Conservation (phyloP, 2,113 vertebrate species). For the Chlamydotis undulata region DNA sequence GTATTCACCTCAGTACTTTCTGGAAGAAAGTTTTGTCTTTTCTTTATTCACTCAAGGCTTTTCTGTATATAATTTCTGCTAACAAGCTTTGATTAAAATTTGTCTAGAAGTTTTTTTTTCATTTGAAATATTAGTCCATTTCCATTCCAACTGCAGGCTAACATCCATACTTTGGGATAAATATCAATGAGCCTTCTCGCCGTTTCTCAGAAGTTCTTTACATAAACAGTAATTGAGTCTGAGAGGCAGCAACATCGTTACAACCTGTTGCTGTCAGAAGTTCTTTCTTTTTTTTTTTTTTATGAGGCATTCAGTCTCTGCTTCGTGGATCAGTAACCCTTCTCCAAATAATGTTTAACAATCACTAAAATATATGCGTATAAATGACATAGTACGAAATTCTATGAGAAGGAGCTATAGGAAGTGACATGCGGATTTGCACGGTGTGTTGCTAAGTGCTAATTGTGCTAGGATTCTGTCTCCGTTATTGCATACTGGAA, state of each 20-base stretch:
- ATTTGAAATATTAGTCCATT: neutral
- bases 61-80: neutral
- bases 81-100: constrained; percentile 19
- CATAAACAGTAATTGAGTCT: neutral
- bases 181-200: constrained; percentile 8
- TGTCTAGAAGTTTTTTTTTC: neutral
- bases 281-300: neutral
- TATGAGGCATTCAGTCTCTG: neutral
- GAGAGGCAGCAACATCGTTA: neutral
- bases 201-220: constrained; percentile 16
- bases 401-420: neutral
- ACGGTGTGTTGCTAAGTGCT: neutral
- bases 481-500: neutral
- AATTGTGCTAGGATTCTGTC: neutral
- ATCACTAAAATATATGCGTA: neutral
- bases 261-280: neutral
- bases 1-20: neutral
- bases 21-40: neutral
- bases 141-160: constrained; percentile 9
- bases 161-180: neutral
- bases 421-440: neutral
- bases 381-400: neutral
- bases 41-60: neutral
- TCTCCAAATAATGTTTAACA: neutral
- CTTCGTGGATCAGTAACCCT: neutral